Base-by-base conservation (phyloP, 2,113 vertebrate genomes). In the Marmota flaviventris region DNA sequence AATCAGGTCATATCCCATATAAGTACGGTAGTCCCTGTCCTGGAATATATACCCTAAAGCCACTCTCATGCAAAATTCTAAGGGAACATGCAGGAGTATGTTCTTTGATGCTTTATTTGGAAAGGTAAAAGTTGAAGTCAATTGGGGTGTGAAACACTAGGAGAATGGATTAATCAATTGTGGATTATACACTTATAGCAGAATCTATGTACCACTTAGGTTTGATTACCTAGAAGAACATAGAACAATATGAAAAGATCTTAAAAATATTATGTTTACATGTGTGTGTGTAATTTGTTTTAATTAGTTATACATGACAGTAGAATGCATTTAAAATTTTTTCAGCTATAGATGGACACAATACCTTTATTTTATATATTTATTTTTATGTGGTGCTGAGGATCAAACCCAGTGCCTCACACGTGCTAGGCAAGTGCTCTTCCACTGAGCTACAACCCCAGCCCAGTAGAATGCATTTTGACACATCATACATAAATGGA, bases 211-310 rank as follows among this genome's bases (percentile, higher is more conserved):
- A 34, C 45, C 3, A 39, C 5, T 61, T 24, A 84, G 25, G 91
- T 65, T 70, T 89, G 87, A 69, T 96, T 87, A 69, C 53, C 69
- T 91, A 94, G 29, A n/a, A 85, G 48, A 48, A 48, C 27, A 51
- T 82, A 92, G 63, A 86, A 37, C 17, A 82, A 63, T 17, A 51
- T 13, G 16, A 32, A 32, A 72, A 87, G 78, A 94, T 58, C 37
- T 93, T 91, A 88, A 94, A 81, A 45, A 34, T 22, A 82, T 70
- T 16, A 56, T 45, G 48, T 51, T 85, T 16, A 51, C 2, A 13
- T 51, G 13, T 51, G 11, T 51, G 1, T 56, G 17, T 56, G 16
- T 56, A 17, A 20, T 18, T 56, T 56, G 53, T 56, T 56, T 17
- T 56, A 56, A 56, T 56, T 56, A 56, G 16, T 17, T 56, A 56